Evolutionary conservation across 2,113 vertebrate genomes (phyloP).

Genomic region (Solenodon paradoxus): DNA sequence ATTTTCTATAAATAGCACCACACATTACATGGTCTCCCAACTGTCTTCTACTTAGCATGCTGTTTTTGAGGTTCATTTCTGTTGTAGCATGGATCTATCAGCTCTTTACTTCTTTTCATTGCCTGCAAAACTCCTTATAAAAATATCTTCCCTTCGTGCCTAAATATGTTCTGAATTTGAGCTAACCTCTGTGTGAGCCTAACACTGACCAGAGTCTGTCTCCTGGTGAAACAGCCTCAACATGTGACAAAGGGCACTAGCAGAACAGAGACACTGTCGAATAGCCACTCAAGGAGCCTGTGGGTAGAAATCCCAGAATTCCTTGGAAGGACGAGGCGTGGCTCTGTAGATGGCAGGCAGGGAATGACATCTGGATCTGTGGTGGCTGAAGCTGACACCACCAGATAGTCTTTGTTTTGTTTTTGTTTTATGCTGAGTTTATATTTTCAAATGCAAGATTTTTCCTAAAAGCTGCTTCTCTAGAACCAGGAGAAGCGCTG

Average conservation of each 20-base stretch:
- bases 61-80: neutral
- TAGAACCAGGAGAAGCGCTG: neutral
- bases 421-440: neutral
- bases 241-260: neutral
- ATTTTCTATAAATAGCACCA: neutral
- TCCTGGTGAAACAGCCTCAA: neutral
- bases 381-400: neutral
- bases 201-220: neutral
- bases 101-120: neutral
- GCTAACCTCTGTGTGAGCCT: neutral
- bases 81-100: neutral
- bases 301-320: neutral
- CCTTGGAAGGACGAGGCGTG: neutral
- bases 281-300: too few species aligned
- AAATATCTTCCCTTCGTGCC: neutral
- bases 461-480: neutral
- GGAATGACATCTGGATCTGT: neutral
- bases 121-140: neutral
- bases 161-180: neutral
- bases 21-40: neutral
- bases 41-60: neutral
- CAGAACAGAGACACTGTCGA: neutral
- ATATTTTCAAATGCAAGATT: conserved; percentile 7
- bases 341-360: neutral
- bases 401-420: neutral